Evolutionary conservation across 1,140 invertebrate genomes (phyloP).

Genomic region (Bombus picipes): DNA sequence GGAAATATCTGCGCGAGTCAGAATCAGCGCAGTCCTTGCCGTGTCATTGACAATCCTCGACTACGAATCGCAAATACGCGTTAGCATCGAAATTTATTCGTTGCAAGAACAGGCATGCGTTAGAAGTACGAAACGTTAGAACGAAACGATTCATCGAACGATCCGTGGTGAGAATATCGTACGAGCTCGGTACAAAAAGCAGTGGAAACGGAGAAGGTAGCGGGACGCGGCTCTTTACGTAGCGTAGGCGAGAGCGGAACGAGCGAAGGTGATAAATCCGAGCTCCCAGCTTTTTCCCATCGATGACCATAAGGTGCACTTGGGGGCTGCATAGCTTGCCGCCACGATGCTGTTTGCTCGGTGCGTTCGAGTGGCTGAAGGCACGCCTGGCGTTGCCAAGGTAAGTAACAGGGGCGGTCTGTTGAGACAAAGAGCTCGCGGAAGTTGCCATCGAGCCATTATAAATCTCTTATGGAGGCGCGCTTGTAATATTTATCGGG

Average conservation of each 20-base stretch:
- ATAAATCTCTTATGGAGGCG: conserved; percentile 33
- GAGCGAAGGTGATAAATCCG: conserved; percentile 55
- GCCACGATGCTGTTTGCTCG: conserved; percentile 7
- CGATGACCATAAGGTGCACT: conserved; percentile 4
- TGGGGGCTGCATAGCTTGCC: conserved; percentile 42
- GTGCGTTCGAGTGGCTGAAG: not conserved
- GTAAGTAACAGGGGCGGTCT: conserved; percentile 29
- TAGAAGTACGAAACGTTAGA: not conserved
- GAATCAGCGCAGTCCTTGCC: too few species aligned
- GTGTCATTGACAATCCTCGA: too few species aligned
- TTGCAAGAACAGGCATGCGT: too few species aligned
- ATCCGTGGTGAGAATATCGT: not conserved
- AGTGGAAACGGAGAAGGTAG: not conserved
- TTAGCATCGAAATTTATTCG: too few species aligned
- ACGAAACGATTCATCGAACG: too few species aligned
- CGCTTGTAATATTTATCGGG: conserved; percentile 9
- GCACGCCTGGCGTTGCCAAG: not conserved
- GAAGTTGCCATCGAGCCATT: conserved; percentile 18
- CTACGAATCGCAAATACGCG: too few species aligned
- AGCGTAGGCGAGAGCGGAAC: conserved; percentile 25
- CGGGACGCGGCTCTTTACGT: not conserved
- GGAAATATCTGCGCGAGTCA: too few species aligned
- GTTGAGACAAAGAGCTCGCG: conserved; percentile 27
- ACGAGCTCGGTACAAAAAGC: not conserved
- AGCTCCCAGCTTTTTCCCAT: conserved; percentile 23